phyloP scores from a whole-genome alignment of 2,113 vertebrate genomes.

The Rhinopomastus cyanomelas region DNA sequence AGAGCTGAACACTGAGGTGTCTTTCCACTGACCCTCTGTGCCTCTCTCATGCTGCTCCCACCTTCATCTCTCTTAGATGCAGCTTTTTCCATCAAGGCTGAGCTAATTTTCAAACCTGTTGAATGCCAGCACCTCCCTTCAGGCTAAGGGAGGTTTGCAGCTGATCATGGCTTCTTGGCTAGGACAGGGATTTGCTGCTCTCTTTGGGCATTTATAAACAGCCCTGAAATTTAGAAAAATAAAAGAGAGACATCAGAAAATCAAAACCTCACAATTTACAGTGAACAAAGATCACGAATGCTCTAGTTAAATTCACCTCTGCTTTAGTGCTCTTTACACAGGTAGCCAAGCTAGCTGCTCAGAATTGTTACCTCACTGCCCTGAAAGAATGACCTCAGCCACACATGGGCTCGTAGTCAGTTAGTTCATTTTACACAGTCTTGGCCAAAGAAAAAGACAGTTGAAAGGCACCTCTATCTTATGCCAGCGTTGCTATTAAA shows the following conservation, averaged over 20 bases:
- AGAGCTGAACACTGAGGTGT: neutral
- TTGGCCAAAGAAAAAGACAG: neutral
- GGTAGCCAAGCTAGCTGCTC: neutral
- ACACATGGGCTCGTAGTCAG: neutral
- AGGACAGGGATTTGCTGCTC: neutral
- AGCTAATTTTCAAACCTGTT: neutral
- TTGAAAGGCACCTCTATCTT: neutral
- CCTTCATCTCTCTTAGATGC: neutral
- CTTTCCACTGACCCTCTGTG: neutral
- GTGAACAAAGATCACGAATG: neutral
- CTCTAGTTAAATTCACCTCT: neutral
- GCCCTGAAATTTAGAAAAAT: neutral
- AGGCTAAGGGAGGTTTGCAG: neutral
- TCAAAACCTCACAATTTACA: neutral
- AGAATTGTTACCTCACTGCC: neutral
- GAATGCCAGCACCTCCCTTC: neutral
- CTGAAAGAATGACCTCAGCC: neutral
- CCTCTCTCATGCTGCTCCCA: neutral
- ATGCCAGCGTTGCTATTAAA: slow-evolving; percentile 24
- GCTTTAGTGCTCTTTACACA: neutral
- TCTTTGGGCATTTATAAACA: neutral
- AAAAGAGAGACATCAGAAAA: neutral
- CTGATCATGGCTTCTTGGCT: accelerated
- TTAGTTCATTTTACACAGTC: neutral
- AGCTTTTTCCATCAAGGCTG: neutral